Evolutionary conservation across 2,888 invertebrate species (phyloP), one percentile per base, ranked within the genome.

Genomic region (Plagodis dolabraria): DNA sequence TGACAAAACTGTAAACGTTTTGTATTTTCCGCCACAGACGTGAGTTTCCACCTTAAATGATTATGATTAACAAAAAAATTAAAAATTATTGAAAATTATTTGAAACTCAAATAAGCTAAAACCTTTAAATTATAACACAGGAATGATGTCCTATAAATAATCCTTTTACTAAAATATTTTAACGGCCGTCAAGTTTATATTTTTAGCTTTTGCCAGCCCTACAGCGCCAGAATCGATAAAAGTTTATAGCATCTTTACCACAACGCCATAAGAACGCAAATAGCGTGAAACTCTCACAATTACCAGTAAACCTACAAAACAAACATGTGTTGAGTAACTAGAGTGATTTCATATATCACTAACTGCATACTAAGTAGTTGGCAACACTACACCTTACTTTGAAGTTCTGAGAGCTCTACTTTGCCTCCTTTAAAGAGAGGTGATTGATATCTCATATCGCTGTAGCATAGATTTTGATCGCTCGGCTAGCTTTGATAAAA

Each of bases 251-350:
- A 55, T 46, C 62, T 62, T 58, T 63, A 62, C 58, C 51, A 46
- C 61, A 58, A 35, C 46, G 57, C 44, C 53, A 64, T 65, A 69
- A 60, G 60, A 45, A 43, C 53, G 40, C 33, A 54, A 60, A 58
- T 62, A 51, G 53, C 52, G 38, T 59, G 49, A 59, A 60, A 40
- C 40, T 44, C 33, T 43, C 12, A 50, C 42, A 45, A 53, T 42
- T 12, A 22, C 33, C 9, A 22, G 44, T 34, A 22, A 42, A 51
- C 10, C 45, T 44, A 52, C 43, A 55, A 46, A 52, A 53, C 53
- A 64, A 68, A 65, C 60, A 60, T 46, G 35, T 58, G 51, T 56
- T 59, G 53, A 53, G 57, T 60, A 60, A 54, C 47, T 8, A n/a
- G 61, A 58, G 46, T 60, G 59, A 54, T 57, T 63, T 60, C 59